Base-by-base conservation (phyloP, 2,113 vertebrate genomes). In the Heterotis niloticus region DNA sequence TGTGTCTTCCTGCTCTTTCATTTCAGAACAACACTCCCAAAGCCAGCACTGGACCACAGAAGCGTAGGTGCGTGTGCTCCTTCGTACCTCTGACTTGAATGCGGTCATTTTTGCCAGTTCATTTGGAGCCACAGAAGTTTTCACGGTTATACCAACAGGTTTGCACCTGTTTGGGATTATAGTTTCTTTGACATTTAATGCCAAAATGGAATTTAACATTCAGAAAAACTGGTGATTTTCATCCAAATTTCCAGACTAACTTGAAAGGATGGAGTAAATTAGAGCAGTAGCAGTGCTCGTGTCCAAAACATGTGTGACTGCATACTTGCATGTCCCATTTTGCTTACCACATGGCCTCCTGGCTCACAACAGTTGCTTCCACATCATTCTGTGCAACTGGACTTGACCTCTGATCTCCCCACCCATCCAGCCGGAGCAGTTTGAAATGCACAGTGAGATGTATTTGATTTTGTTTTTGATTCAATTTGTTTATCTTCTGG, bases 41-140 rank as follows among this genome's bases (percentile, higher is more conserved):
- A 88, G 83, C 91, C 92, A 67, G 20, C 89, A 77, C 88, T 90
- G 86, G 92, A 95, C 85, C 89, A 86, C 83, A 90, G 93, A 86
- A 89, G 82, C 81, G 91, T 91, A 89, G 94, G 95, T 80, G 94
- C 94, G 88, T 78, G 82, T 78, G 71, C 83, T 44, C 26, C 24
- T 34, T 20, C 26, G 3, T 66, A 73, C 28, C 34, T 71, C 16
- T 34, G 5, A 11, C 26, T 1, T 5, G 16, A 10, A 66, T 0
- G 23, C 1, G 10, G 24, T 67, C 11, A 10, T 67, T 1, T 23
- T 67, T 24, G 23, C 12, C 20, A 66, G 9, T n/a, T n/a, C 10
- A 66, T 20, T 66, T 14, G 17, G 23, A n/a, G 9, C 64, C 10
- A n/a, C 1, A 66, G 17, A 66, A 17, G 10, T 59, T 59, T 59